Evolutionary conservation across 1,140 invertebrate genomes (phyloP).

Genomic region (Tetramorium parvispinum): DNA sequence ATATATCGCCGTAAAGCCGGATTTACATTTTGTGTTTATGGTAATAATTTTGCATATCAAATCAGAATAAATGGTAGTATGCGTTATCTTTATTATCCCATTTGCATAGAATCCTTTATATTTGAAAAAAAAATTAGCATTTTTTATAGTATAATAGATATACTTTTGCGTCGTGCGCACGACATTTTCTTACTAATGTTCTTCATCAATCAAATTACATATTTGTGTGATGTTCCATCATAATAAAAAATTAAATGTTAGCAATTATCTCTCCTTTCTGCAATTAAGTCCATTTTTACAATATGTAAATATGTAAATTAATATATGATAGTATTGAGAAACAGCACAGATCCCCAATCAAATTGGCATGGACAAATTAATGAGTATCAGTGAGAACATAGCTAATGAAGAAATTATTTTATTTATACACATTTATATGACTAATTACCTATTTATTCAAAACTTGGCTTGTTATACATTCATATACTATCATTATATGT

Average conservation of each 20-base stretch:
- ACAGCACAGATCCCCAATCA: neutral
- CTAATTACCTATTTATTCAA: neutral
- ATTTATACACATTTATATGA: constrained; percentile 22
- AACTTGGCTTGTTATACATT: neutral
- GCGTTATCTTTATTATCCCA: constrained; percentile 2
- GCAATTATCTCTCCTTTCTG: neutral
- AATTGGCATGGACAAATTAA: constrained; percentile 25
- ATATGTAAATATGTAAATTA: constrained; percentile 28
- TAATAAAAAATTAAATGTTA: neutral
- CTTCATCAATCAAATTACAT: neutral
- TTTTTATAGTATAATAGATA: neutral
- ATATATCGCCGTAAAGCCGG: neutral
- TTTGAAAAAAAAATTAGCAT: neutral
- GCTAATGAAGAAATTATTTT: constrained; percentile 36
- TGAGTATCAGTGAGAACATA: neutral
- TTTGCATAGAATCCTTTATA: neutral
- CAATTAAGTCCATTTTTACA: constrained; percentile 22
- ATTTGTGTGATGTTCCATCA: neutral
- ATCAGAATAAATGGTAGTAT: neutral
- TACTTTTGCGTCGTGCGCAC: neutral
- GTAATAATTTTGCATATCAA: constrained; percentile 12
- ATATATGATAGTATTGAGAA: constrained; percentile 24
- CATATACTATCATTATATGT: neutral
- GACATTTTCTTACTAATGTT: neutral
- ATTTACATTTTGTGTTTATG: constrained; percentile 29